phyloP scores from a whole-genome alignment of 2,888 invertebrate species.

The Slavum lentiscoides region DNA sequence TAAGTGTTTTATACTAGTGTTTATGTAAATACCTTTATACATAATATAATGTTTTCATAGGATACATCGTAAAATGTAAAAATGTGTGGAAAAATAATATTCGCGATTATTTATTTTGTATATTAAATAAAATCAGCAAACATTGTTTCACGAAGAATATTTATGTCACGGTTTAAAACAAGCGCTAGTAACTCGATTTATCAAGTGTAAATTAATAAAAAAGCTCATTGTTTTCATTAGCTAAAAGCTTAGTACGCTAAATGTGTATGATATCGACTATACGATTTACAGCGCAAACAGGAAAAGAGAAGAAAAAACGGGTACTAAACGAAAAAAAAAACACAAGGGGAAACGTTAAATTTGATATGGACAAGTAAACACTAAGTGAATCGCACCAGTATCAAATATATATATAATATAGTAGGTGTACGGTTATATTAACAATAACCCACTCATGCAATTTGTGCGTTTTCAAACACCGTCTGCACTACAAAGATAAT shows the following conservation, averaged over 20 bases:
- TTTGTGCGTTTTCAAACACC: too few relatives aligned
- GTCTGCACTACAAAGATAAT: too few relatives aligned
- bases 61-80: too few relatives aligned
- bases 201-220: neutral
- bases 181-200: neutral
- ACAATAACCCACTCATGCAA: too few relatives aligned
- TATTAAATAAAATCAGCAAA: neutral
- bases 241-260: slow-evolving; percentile 8
- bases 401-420: too few relatives aligned
- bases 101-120: neutral
- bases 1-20: neutral
- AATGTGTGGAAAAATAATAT: neutral
- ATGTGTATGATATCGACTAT: slow-evolving; percentile 5
- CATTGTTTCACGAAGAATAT: neutral
- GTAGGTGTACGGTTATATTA: too few relatives aligned
- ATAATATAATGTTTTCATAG: too few relatives aligned
- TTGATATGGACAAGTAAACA: neutral
- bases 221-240: slow-evolving; percentile 20
- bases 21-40: too few relatives aligned
- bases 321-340: neutral
- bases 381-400: neutral
- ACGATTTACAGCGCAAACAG: neutral
- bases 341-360: neutral
- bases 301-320: neutral
- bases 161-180: neutral